These are phyloP conservation scores for Ondatra zibethicus DNA, from an alignment of 2,113 vertebrate genomes.

Conservation along the genomic window DNA sequence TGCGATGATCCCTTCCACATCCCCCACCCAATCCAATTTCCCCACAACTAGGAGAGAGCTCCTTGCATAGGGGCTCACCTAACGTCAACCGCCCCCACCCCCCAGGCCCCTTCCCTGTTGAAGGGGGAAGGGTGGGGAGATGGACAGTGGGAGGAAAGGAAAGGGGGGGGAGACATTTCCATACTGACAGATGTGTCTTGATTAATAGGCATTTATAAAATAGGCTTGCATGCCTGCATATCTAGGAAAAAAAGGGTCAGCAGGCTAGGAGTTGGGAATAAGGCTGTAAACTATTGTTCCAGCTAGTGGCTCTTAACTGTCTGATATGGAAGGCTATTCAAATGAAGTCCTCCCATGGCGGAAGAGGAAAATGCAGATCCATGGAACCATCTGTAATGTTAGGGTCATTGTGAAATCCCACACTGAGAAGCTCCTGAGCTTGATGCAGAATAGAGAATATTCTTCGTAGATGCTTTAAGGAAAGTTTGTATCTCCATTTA, in stretches of 20 bases:
- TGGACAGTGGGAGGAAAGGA: neutral
- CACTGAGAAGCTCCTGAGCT: neutral
- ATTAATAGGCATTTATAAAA: neutral
- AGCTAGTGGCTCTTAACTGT: neutral
- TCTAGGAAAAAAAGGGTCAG: neutral
- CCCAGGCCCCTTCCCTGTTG: neutral
- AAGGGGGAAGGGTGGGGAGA: neutral
- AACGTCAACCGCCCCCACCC: neutral
- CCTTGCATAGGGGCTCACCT: neutral
- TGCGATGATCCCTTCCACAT: neutral
- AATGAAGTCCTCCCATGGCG: conserved; percentile 10
- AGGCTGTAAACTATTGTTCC: neutral
- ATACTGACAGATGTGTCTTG: neutral
- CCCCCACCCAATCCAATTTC: neutral
- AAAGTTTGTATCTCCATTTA: conserved; percentile 42
- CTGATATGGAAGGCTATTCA: neutral
- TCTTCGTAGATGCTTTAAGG: neutral
- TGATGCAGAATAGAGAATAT: conserved; percentile 11
- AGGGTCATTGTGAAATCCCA: conserved; percentile 34
- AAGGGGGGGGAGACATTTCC: neutral
- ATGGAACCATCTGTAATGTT: neutral
- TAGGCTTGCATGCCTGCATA: neutral
- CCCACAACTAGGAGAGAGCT: conserved; percentile 12
- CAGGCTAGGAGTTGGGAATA: neutral
- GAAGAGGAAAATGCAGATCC: neutral